Conservation (phyloP, 2,888 invertebrate genomes). For the Ernsta delagoae region DNA sequence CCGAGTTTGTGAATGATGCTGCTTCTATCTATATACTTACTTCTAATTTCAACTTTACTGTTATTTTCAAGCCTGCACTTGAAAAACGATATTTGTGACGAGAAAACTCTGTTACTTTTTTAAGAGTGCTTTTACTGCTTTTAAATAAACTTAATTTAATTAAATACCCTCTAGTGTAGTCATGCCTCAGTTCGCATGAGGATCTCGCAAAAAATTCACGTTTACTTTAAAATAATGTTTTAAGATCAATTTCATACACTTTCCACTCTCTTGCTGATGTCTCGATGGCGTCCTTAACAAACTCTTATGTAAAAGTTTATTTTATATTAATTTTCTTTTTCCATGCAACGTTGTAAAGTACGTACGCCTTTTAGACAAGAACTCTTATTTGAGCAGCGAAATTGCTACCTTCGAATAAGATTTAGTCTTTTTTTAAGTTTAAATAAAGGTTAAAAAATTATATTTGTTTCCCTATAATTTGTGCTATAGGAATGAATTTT, state of each 20-base stretch:
- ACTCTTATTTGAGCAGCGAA: conserved; percentile 31
- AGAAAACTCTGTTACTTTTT: conserved; percentile 13
- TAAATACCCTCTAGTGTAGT: not conserved
- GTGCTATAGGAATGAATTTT: too few species aligned
- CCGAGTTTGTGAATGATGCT: too few species aligned
- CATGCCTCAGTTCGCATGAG: conserved; percentile 8
- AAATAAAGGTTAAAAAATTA: not conserved
- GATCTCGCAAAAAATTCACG: conserved; percentile 14
- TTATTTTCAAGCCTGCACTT: too few species aligned
- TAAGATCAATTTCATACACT: conserved; percentile 32
- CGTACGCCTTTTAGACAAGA: conserved; percentile 28
- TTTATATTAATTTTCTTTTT: conserved; percentile 34
- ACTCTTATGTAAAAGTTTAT: conserved; percentile 27
- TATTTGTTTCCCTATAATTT: too few species aligned
- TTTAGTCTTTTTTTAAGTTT: conserved; percentile 24
- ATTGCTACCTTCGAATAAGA: conserved; percentile 30
- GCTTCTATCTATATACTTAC: too few species aligned
- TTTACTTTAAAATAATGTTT: conserved; percentile 15
- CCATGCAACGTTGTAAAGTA: conserved; percentile 25
- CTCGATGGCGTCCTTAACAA: conserved; percentile 30
- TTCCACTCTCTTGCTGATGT: conserved; percentile 35
- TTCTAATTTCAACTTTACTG: too few species aligned
- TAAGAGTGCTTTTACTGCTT: conserved; percentile 11
- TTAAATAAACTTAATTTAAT: conserved; percentile 3
- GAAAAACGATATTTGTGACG: not conserved